phyloP scores from a whole-genome alignment of 2,113 vertebrate species.

The Marmota flaviventris region DNA sequence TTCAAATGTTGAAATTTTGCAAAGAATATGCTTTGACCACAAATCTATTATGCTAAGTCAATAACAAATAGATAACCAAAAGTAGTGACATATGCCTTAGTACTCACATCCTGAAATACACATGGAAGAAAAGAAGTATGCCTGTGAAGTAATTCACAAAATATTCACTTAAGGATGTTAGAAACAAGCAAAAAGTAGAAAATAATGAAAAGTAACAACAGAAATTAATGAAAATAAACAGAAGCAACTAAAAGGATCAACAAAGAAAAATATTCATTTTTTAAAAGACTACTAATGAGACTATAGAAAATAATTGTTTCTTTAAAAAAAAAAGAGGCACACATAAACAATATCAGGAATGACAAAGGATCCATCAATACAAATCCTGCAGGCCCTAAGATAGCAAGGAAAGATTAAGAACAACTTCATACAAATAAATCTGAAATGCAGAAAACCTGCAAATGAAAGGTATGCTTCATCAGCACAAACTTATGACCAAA shows the following conservation, averaged over 20 bases:
- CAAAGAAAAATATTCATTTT: background rate
- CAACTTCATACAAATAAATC: background rate
- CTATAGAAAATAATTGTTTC: background rate
- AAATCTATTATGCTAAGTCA: background rate
- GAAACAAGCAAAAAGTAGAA: background rate
- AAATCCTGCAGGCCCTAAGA: background rate
- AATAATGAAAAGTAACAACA: background rate
- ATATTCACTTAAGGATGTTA: background rate
- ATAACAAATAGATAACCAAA: background rate
- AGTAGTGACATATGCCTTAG: background rate
- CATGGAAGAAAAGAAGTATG: background rate
- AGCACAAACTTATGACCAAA: background rate
- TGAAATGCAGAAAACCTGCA: background rate
- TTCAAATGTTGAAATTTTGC: conserved; percentile 24
- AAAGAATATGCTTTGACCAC: background rate
- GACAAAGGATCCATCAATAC: background rate
- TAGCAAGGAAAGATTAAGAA: background rate
- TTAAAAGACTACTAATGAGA: background rate
- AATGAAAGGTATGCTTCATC: background rate
- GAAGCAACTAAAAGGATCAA: background rate
- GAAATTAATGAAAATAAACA: background rate
- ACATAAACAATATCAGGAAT: background rate
- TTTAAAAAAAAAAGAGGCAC: no score
- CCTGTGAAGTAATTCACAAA: background rate
- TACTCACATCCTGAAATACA: background rate